A percentile compares a stretch with the other conserved stretches of the same genome.
phyloP scores from a whole-genome alignment of 2,797 vertebrate genomes.

The Sebastes vulpes region DNA sequence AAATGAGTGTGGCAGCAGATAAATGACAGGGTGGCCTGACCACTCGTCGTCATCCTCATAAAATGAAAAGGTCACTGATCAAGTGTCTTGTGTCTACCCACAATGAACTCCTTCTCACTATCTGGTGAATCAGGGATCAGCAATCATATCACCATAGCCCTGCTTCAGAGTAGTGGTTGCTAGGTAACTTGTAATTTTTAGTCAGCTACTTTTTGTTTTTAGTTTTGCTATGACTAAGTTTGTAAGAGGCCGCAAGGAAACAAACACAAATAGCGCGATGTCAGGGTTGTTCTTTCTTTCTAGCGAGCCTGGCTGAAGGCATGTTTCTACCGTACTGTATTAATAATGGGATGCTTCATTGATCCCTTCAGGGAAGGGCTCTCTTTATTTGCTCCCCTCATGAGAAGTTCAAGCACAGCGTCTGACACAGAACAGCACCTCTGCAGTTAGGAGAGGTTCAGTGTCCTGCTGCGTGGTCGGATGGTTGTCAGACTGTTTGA shows the following conservation, averaged over 20 bases:
- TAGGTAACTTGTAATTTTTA: slow-evolving; percentile 35
- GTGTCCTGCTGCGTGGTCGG: not conserved
- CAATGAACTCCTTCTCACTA: not conserved
- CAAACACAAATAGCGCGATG: not conserved
- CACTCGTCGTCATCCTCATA: not conserved
- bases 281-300: not conserved
- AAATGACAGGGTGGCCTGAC: not conserved
- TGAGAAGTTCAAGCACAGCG: not conserved
- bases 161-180: slow-evolving; percentile 17
- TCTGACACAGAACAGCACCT: not conserved
- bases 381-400: not conserved
- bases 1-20: not conserved
- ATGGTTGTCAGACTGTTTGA: not conserved
- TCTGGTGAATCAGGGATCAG: not conserved
- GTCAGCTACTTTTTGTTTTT: not conserved
- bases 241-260: not conserved
- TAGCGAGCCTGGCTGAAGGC: not conserved
- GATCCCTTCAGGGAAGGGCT: not conserved
- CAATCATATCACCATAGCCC: not conserved
- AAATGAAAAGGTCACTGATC: slow-evolving; percentile 27
- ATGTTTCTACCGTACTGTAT: not conserved
- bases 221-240: not conserved
- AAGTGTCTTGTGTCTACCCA: not conserved
- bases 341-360: not conserved
- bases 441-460: not conserved